Percentiles rank a stretch among this genome's conserved stretches.
These are phyloP conservation scores for Zaprionus ghesquierei DNA, from an alignment of 1,140 invertebrate species.

Conservation along the genomic window DNA sequence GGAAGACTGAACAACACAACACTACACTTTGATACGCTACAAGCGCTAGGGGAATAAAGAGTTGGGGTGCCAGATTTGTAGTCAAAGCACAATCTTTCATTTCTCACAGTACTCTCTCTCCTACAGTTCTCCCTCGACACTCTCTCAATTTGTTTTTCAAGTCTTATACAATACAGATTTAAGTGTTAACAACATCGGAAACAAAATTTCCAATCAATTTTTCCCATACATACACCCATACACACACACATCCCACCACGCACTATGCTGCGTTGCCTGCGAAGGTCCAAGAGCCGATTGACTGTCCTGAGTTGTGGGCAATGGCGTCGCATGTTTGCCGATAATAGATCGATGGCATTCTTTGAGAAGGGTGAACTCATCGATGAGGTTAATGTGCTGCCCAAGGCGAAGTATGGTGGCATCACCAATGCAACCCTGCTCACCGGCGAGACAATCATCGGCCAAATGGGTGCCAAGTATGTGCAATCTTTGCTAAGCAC, in stretches of 20 bases:
- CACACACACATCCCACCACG: background rate
- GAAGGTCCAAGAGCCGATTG: background rate
- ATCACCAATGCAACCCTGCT: constrained; percentile 54
- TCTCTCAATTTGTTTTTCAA: background rate
- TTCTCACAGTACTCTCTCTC: background rate
- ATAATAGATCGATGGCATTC: background rate
- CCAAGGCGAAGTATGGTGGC: constrained; percentile 57
- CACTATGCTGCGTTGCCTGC: background rate
- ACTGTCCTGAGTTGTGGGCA: background rate
- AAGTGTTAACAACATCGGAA: too few relatives aligned
- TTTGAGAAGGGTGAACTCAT: constrained; percentile 38
- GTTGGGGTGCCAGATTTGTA: background rate
- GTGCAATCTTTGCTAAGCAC: constrained; percentile 51
- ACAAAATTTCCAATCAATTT: background rate
- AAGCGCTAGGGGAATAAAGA: constrained; percentile 24
- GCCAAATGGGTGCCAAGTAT: constrained; percentile 58
- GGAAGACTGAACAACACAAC: background rate
- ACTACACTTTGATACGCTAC: background rate
- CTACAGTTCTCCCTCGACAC: background rate
- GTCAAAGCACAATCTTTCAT: background rate
- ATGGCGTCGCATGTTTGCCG: background rate
- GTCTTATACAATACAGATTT: background rate
- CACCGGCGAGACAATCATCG: constrained; percentile 54
- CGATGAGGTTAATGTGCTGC: constrained; percentile 33
- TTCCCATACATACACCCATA: background rate